Percentiles rank a stretch among this genome's conserved stretches.
Evolutionary conservation across 2,797 vertebrate genomes (phyloP).

Genomic region (Sebastes itinus): DNA sequence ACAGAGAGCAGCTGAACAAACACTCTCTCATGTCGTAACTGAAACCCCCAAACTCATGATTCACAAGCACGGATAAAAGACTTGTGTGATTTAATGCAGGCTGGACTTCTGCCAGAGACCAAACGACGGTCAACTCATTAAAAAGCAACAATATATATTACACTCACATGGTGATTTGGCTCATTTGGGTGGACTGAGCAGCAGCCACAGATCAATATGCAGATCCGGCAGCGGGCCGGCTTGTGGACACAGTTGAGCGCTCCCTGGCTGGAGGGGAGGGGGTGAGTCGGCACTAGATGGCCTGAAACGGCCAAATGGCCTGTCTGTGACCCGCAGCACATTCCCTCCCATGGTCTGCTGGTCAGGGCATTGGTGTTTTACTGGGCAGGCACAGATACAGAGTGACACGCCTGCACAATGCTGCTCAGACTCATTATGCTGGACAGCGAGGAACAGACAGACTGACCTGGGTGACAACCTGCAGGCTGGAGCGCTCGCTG

Average conservation of each 20-base stretch:
- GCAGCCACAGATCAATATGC: constrained; percentile 12
- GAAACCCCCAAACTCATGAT: constrained; percentile 37
- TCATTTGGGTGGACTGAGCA: background rate
- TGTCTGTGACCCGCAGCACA: constrained; percentile 46
- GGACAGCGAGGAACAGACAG: background rate
- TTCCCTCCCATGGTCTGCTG: constrained; percentile 47
- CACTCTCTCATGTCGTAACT: constrained; percentile 40
- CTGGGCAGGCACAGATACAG: constrained; percentile 31
- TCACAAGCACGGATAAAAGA: constrained; percentile 25
- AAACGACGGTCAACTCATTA: constrained; percentile 25
- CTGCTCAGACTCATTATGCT: constrained; percentile 31
- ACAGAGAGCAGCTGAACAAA: constrained; percentile 61
- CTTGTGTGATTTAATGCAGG: constrained; percentile 14
- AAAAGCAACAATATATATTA: constrained; percentile 11
- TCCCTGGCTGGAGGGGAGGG: constrained; percentile 19
- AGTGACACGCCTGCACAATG: constrained; percentile 37
- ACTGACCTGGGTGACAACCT: constrained; percentile 14
- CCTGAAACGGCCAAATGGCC: constrained; percentile 46
- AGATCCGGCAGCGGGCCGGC: background rate
- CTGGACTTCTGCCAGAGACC: constrained; percentile 14
- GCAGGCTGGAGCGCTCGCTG: background rate
- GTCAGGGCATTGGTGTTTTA: constrained; percentile 40
- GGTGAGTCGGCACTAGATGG: constrained; percentile 25
- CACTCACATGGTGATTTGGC: background rate
- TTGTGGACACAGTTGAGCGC: constrained; percentile 41